Evolutionary conservation across 2,113 vertebrate species (phyloP).

Genomic region (Myotis brandtii): DNA sequence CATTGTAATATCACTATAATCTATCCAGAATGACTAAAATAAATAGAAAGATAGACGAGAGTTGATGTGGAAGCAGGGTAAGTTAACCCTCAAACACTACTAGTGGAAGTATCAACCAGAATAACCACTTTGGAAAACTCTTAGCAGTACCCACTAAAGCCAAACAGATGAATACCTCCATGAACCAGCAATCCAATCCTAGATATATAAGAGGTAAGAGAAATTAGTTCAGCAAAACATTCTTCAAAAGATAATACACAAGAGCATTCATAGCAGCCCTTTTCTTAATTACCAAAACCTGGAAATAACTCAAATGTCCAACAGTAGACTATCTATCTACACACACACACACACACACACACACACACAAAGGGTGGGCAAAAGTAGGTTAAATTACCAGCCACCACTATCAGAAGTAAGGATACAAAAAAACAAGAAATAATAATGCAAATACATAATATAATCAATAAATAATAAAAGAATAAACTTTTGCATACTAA

Average conservation of each 20-base stretch:
- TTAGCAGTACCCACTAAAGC: neutral
- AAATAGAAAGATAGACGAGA: neutral
- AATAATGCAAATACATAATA: neutral
- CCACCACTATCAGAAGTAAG: neutral
- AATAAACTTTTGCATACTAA: no score
- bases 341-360: neutral
- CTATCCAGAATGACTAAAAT: neutral
- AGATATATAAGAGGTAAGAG: neutral
- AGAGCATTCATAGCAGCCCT: neutral
- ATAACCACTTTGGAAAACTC: neutral
- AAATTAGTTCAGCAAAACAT: neutral
- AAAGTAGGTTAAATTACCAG: neutral
- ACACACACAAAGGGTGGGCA: neutral
- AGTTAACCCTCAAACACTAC: neutral
- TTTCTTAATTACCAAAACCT: conserved; percentile 33
- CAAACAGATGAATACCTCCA: neutral
- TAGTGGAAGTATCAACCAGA: neutral
- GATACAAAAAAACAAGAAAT: neutral
- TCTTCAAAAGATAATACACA: neutral
- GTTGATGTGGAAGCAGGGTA: neutral
- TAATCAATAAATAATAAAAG: neutral
- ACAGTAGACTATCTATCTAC: neutral
- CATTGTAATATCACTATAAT: neutral
- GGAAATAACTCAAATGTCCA: neutral
- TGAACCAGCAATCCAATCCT: conserved; percentile 20